These are phyloP conservation scores for Phalacrocorax carbo DNA, from an alignment of 2,113 vertebrate species.

Conservation along the genomic window DNA sequence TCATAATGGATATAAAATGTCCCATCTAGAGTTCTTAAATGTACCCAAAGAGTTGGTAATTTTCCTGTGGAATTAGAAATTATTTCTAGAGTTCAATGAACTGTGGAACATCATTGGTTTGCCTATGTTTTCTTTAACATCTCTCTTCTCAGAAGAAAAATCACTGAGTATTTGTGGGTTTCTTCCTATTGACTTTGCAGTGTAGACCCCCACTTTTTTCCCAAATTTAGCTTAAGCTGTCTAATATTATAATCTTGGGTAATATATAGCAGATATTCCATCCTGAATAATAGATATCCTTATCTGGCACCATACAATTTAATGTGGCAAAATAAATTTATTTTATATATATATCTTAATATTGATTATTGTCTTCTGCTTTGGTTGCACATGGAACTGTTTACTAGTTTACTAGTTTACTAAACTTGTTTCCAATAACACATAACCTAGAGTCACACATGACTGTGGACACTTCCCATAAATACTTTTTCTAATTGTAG, in stretches of 20 bases:
- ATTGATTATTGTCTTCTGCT: not conserved
- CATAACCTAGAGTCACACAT: not conserved
- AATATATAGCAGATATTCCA: not conserved
- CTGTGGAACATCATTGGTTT: not conserved
- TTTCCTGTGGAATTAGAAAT: not conserved
- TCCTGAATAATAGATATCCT: not conserved
- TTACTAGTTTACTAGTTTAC: not conserved
- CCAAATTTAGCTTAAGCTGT: not conserved
- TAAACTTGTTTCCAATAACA: not conserved
- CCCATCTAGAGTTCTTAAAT: not conserved
- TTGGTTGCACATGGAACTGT: not conserved
- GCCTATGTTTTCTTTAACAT: not conserved
- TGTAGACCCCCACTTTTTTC: not conserved
- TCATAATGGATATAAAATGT: not conserved
- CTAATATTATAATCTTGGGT: not conserved
- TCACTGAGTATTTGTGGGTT: accelerated
- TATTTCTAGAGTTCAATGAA: not conserved
- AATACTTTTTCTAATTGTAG: not conserved
- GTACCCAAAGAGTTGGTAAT: not conserved
- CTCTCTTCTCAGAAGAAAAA: not conserved
- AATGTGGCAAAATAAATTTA: not conserved
- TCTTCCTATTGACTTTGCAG: not conserved
- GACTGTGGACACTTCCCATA: not conserved
- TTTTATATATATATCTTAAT: not conserved
- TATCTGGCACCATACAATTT: not conserved